These are phyloP conservation scores for Halcyon malimbica DNA, from an alignment of 2,113 vertebrate species.

Conservation along the genomic window DNA sequence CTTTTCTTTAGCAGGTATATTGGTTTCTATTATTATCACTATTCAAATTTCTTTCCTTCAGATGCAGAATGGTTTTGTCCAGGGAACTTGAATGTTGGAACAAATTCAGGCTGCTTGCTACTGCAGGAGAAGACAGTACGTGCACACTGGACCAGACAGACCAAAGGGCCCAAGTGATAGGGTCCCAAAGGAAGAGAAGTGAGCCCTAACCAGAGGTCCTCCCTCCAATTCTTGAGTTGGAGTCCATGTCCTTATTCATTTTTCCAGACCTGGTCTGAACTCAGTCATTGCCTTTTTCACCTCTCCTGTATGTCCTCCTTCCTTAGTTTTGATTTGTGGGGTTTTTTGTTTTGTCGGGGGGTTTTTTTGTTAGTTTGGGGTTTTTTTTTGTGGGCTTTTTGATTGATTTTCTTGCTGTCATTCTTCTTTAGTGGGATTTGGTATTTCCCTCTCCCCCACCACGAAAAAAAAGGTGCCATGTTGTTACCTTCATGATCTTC, in stretches of 20 bases:
- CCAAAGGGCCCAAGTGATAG: neutral
- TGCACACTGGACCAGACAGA: fast-evolving
- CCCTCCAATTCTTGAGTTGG: neutral
- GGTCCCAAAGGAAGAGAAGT: neutral
- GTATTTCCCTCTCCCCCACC: too few species aligned
- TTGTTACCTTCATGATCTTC: neutral
- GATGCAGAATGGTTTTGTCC: neutral
- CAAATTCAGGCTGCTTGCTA: neutral
- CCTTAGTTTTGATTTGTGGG: neutral
- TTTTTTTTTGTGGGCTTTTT: neutral
- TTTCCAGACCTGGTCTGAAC: neutral
- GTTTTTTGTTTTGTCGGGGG: neutral
- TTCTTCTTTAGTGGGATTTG: neutral
- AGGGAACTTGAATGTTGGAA: neutral
- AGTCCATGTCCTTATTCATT: fast-evolving
- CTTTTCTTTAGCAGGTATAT: neutral
- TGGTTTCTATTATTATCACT: neutral
- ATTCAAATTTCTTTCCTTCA: neutral
- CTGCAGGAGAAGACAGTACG: neutral
- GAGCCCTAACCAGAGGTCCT: neutral
- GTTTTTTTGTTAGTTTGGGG: neutral
- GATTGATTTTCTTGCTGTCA: neutral
- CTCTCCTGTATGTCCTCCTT: fast-evolving
- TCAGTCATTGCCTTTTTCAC: fast-evolving
- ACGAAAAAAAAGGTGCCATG: neutral